A percentile compares a stretch with the other conserved stretches of the same genome.
Evolutionary conservation across 2,113 vertebrate genomes (phyloP).

Genomic region (Oncorhynchus masou): DNA sequence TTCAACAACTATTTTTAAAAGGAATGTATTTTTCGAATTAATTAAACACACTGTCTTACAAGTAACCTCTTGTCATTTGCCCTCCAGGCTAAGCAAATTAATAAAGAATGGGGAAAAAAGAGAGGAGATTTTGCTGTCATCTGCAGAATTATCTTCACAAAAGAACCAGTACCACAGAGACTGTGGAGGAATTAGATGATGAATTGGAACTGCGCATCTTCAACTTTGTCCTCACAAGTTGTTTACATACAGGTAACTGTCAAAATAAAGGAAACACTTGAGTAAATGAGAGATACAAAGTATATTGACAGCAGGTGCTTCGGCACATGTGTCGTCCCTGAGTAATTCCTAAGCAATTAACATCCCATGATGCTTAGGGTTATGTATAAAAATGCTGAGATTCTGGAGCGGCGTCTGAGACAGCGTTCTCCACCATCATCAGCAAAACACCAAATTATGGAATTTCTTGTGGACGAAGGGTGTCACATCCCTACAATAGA

Average conservation of each 20-base stretch:
- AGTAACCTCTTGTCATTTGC: constrained; percentile 90
- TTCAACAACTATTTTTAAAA: constrained; percentile 95
- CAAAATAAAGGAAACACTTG: background rate
- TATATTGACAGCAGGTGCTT: no score
- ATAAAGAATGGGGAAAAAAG: constrained; percentile 41
- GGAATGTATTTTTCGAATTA: constrained; percentile 91
- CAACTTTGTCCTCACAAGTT: constrained; percentile 41
- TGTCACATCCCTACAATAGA: no score
- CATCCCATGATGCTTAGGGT: no score
- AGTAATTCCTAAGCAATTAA: no score
- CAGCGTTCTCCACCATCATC: no score
- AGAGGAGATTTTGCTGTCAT: constrained; percentile 46
- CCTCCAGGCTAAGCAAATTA: constrained; percentile 86
- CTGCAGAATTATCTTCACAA: constrained; percentile 37
- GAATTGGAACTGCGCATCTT: constrained; percentile 1
- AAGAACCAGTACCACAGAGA: constrained; percentile 29
- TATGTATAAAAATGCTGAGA: no score
- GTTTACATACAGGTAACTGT: constrained; percentile 19
- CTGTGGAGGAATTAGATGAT: constrained; percentile 1
- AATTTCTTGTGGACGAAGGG: no score
- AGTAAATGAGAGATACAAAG: background rate
- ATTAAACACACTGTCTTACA: constrained; percentile 89
- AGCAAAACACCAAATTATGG: no score
- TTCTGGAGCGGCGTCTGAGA: no score
- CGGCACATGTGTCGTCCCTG: no score